A percentile compares a stretch with the other conserved stretches of the same genome.
These are phyloP conservation scores for Rhea americana DNA, from an alignment of 2,113 vertebrate species.

Conservation along the genomic window DNA sequence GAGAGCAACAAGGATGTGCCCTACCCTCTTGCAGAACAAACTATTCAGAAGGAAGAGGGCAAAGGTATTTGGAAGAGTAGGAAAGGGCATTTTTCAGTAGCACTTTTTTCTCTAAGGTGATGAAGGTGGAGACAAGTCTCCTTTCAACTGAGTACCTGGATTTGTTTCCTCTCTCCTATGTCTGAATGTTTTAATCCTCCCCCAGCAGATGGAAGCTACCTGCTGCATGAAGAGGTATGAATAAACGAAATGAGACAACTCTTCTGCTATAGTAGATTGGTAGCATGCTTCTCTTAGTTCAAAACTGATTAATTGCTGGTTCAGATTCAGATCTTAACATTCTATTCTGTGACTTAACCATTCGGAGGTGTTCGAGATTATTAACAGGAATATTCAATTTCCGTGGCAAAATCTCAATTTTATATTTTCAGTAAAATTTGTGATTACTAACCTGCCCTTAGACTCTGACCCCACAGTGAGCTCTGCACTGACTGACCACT, in stretches of 20 bases:
- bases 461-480: neutral
- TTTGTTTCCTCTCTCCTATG: neutral
- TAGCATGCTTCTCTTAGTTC: neutral
- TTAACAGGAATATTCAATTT: neutral
- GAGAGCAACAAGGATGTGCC: neutral
- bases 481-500: neutral
- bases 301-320: neutral
- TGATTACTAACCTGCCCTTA: neutral
- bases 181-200: neutral
- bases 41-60: neutral
- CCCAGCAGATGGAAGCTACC: neutral
- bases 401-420: neutral
- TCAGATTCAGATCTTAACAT: neutral
- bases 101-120: neutral
- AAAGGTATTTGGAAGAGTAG: neutral
- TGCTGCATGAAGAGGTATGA: neutral
- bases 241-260: neutral
- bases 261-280: neutral
- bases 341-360: neutral
- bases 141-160: rapidly evolving
- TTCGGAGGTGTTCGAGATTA: neutral
- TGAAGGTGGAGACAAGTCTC: neutral
- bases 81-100: neutral
- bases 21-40: neutral
- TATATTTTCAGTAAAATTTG: neutral